Base-by-base conservation (phyloP, 1,140 invertebrate species). In the Musca vetustissima region DNA sequence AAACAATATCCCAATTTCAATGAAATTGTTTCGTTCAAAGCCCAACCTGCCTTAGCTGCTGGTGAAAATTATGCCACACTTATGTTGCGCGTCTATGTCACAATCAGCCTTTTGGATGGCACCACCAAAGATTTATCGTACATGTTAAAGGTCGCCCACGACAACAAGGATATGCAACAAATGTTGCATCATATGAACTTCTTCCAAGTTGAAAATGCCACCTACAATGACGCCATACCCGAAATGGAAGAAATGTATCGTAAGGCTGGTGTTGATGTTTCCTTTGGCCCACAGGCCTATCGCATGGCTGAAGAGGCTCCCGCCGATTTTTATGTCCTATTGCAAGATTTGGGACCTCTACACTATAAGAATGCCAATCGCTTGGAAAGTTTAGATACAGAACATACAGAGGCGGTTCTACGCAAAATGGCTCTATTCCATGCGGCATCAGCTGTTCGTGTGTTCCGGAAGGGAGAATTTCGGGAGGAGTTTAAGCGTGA, bases 401-500 rank as follows among this genome's bases (percentile, higher is more conserved):
- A 85, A 17, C 83, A 85, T 59, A 72, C 86, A 1, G 83, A 84
- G 43, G 71, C 79, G 17, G 84, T 85, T 0, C 76, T 88, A 0
- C 83, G 83, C 28, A 83, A 83, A 22, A 71, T 88, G 32, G 87
- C 86, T 1, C 84, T 85, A 25, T 88, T 87, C 71, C 87, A 89
- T 71, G 87, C 87, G 0, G 73, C 73, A 0, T 74, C 78, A 0
- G 76, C 76, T 0, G 48, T 43, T 8, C 66, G 67, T 57, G 50
- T 64, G 1, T 66, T 70, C 8, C 25, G 71, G 1, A 32, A 76
- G 50, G 78, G 77, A 50, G 69, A 72, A 0, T 79, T 73, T 61
- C 19, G 55, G 0, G 72, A 74, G 9, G 13, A 21, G 1, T 61
- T 61, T 43, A 36, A 28, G 1, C 57, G 28, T 17, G 57, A 61